Base-by-base conservation (phyloP, 2,797 vertebrate genomes). In the Myripristis murdjan region DNA sequence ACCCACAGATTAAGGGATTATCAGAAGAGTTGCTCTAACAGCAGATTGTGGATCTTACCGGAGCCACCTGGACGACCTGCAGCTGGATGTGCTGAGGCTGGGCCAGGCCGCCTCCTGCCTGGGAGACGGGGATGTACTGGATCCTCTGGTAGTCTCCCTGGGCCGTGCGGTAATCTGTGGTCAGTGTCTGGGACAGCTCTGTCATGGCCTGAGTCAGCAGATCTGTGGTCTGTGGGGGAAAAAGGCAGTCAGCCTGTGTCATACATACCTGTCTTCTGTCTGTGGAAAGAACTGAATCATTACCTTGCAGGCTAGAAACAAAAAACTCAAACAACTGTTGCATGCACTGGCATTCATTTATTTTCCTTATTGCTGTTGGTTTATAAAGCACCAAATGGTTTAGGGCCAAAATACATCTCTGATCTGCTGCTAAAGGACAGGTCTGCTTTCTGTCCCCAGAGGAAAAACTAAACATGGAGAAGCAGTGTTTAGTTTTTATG, bases 121-220 rank as follows among this genome's bases (percentile, higher is more conserved):
- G 98, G 0, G 97, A 96, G 61, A 99, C 95, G 0, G 97, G 98
- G 85, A 99, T 99, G 87, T 99, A 99, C 92, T 99, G 98, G 86
- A 99, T 97, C 56, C 98, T 95, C 90, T 97, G 97, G 87, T 96
- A 98, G 79, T 99, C 98, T 0, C 98, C 97, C 89, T 97, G 98
- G 0, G 96, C 87, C 0, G 97, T 95, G 43, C 98, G 94, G 86
- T 97, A 99, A 89, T 99, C 98, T 0, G 97, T 96, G 0, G 95
- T 98, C 77, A 99, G 91, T 0, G 97, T 98, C 88, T 99, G 98
- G 16, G 98, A 99, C 37, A 99, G 94, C 83, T 99, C 98, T 0
- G 97, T 99, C 98, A 99, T 99, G 7, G 98, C 98, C 90, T 99
- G 98, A 0, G 98, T 99, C 88, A 99, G 91, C 69, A 99, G 89